Conservation (phyloP, 2,797 vertebrate genomes). For the Melanotaenia boesemani region DNA sequence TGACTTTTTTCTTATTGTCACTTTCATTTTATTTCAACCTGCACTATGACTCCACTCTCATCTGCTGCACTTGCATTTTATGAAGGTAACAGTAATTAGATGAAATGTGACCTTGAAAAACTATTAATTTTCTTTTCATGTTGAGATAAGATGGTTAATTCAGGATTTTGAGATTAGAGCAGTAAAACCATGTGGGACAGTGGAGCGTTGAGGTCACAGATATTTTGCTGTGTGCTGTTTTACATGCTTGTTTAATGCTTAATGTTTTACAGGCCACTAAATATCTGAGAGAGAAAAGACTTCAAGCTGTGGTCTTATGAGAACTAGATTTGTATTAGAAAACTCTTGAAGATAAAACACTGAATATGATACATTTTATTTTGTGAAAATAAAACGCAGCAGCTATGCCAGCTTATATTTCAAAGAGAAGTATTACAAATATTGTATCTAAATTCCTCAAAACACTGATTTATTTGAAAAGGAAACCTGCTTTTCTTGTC, state of each 20-base stretch:
- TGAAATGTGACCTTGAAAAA: conserved; percentile 66
- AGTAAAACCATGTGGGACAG: conserved; percentile 41
- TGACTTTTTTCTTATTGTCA: conserved; percentile 15
- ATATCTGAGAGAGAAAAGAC: neutral
- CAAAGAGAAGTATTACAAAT: neutral
- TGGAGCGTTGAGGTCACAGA: conserved; percentile 44
- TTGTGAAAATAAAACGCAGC: neutral
- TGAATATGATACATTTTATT: conserved; percentile 5
- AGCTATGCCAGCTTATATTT: neutral
- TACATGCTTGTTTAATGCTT: conserved; percentile 11
- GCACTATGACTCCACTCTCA: conserved; percentile 23
- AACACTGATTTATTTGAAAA: neutral
- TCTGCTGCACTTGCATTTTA: conserved; percentile 25
- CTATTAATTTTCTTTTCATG: conserved; percentile 56
- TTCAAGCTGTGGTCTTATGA: neutral
- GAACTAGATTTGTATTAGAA: neutral
- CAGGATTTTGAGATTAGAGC: conserved; percentile 53
- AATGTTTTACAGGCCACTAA: neutral
- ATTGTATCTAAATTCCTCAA: neutral
- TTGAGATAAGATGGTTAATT: conserved; percentile 66
- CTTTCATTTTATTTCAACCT: conserved; percentile 24
- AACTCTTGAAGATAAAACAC: neutral
- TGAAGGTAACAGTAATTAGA: conserved; percentile 48
- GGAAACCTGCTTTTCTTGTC: conserved; percentile 2
- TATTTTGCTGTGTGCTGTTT: conserved; percentile 5